phyloP scores from a whole-genome alignment of 2,797 vertebrate genomes.

The Lemur catta region DNA sequence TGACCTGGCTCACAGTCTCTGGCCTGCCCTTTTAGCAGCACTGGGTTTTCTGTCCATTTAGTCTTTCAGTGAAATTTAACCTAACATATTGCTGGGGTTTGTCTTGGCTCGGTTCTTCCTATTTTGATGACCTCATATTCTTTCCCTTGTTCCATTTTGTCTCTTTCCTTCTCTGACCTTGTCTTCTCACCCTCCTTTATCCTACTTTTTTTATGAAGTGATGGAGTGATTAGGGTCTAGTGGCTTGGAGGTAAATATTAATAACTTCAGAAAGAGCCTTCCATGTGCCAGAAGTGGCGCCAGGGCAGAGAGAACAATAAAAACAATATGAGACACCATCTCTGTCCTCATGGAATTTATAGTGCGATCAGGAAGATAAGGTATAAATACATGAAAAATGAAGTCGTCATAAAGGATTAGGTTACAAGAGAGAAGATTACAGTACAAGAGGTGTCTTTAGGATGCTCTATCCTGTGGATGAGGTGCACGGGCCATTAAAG shows the following conservation, averaged over 20 bases:
- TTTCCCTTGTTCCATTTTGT: neutral
- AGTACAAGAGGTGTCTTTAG: neutral
- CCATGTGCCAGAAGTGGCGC: neutral
- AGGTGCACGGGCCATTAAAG: neutral
- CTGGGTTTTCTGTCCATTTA: neutral
- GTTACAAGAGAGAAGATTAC: neutral
- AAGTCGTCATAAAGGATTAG: neutral
- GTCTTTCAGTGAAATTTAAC: neutral
- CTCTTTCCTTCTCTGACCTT: neutral
- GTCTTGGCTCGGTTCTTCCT: neutral
- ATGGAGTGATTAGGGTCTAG: neutral
- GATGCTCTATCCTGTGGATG: neutral
- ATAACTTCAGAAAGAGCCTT: conserved; percentile 20
- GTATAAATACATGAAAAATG: neutral
- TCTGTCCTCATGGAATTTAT: conserved; percentile 7
- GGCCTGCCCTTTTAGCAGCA: neutral
- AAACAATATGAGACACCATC: neutral
- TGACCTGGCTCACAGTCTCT: neutral
- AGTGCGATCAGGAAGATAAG: neutral
- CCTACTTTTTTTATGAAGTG: neutral
- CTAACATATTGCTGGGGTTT: neutral
- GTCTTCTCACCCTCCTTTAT: neutral
- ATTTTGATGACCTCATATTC: neutral
- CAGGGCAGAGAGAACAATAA: neutral
- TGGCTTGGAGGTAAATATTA: neutral